These are phyloP conservation scores for Trichechus manatus DNA, from an alignment of 2,113 vertebrate species.

Conservation along the genomic window DNA sequence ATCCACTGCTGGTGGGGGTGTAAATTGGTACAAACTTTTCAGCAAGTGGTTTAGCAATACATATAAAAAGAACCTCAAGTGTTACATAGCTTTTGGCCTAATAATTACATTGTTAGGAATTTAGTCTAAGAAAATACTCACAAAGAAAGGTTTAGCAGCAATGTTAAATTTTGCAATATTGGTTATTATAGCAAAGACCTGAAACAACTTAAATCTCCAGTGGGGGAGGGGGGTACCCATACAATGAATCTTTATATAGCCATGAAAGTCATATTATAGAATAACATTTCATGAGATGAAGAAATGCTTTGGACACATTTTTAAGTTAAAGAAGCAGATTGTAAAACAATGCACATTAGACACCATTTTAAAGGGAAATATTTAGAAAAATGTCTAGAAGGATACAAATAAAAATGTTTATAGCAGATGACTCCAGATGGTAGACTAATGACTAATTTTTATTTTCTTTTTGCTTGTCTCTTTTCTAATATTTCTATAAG, in stretches of 20 bases:
- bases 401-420: conserved; percentile 27
- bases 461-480: conserved; percentile 28
- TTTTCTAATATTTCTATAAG: background rate
- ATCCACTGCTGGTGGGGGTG: background rate
- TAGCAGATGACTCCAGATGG: background rate
- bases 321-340: conserved; percentile 53
- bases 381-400: background rate
- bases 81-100: background rate
- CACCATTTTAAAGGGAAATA: background rate
- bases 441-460: background rate
- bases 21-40: background rate
- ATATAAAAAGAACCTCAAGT: background rate
- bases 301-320: conserved; percentile 23
- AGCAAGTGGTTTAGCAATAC: background rate
- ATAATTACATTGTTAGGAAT: conserved; percentile 57
- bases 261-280: background rate
- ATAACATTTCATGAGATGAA: background rate
- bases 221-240: background rate
- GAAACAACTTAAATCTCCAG: background rate
- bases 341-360: background rate
- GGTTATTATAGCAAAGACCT: background rate
- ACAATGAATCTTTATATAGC: conserved; percentile 6
- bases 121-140: conserved; percentile 48
- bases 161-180: background rate
- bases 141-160: background rate